Base-by-base conservation (phyloP, 2,113 vertebrate species). In the Dicerorhinus sumatrensis region DNA sequence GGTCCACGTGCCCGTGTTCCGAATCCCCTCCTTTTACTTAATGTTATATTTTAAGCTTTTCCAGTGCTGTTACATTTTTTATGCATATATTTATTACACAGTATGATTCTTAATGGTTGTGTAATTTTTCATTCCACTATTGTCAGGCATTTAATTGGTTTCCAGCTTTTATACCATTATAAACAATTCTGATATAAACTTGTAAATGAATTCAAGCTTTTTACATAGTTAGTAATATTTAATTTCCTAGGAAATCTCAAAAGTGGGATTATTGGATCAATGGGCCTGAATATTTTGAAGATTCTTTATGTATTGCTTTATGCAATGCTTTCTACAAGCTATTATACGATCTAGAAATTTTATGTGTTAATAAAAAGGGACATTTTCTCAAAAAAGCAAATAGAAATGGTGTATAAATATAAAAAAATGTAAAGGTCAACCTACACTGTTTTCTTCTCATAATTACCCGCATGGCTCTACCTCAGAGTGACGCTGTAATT, bases 331-430 rank as follows among this genome's bases (percentile, higher is more conserved):
- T 81, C 63, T 63, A 81, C 5, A 73, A 85, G 21, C 18, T 39
- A 36, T 29, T 65, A 1, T 48, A 65, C 65, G 56, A 86, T 36
- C 16, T 33, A 86, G 31, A 85, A 91, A 5, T 80, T 79, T 36
- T 48, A 79, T 80, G 10, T n/a, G 14, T 39, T 33, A 65, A 85
- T 90, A 27, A 90, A 73, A 84, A 48, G 8, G 29, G 4, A 54
- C 29, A 27, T 69, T 91, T 85, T 86, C 21, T 72, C 36, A 36
- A 84, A 86, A 86, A 96, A 72, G n/a, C 23, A 63, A 90, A 73
- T 33, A 80, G 80, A 58, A 86, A 86, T 39, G n/a, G 48, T 36
- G 6, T 51, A 60, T 77, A 60, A 85, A 65, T 65, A 63, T 85
- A 72, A 79, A 77, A 70, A 42, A 56, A 83, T 46, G 73, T 81